Percentiles rank a stretch among this genome's conserved stretches.
These are phyloP conservation scores for Thomomys bottae DNA, from an alignment of 2,113 vertebrate species.

Conservation along the genomic window DNA sequence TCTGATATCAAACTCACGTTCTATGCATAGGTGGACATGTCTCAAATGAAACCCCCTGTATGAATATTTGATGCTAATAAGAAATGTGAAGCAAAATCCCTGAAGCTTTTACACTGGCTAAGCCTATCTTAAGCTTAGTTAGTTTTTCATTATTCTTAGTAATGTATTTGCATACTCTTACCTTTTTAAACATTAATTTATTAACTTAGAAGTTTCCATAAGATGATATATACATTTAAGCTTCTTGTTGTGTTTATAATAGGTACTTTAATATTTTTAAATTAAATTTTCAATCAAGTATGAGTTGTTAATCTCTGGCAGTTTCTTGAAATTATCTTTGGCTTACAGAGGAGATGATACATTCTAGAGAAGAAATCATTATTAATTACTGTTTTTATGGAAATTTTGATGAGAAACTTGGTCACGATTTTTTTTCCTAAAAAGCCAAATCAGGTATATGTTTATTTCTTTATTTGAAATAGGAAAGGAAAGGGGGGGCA, in stretches of 20 bases:
- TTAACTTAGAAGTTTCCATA: neutral
- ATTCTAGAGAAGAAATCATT: slow-evolving; percentile 51
- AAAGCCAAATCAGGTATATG: neutral
- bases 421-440: neutral
- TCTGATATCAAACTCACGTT: too few relatives aligned
- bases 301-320: neutral
- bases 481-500: too few relatives aligned
- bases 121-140: neutral
- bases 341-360: neutral
- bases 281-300: neutral
- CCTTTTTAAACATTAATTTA: neutral
- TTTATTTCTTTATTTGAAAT: too few relatives aligned
- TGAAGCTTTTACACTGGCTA: too few relatives aligned
- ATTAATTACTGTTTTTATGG: neutral
- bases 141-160: neutral
- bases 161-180: neutral
- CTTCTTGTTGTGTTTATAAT: neutral
- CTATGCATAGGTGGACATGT: too few relatives aligned
- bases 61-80: too few relatives aligned
- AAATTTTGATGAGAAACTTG: neutral
- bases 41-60: too few relatives aligned
- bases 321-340: neutral
- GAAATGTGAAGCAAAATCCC: too few relatives aligned
- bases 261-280: neutral
- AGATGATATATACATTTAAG: neutral